phyloP scores from a whole-genome alignment of 1,140 invertebrate species.

The Penaeus indicus region DNA sequence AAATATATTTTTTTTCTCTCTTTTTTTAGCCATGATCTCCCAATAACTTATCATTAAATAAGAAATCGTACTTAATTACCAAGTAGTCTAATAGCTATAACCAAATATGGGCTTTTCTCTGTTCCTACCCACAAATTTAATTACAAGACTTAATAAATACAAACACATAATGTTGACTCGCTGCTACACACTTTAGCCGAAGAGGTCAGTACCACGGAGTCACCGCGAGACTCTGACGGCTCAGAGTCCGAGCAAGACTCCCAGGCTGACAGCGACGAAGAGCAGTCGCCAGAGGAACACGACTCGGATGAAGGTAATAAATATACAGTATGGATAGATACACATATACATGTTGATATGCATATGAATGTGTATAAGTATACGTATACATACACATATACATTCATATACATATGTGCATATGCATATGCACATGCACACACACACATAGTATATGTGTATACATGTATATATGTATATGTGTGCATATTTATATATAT shows the following conservation, averaged over 20 bases:
- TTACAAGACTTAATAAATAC: neutral
- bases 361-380: neutral
- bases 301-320: conserved; percentile 23
- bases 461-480: no score
- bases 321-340: neutral
- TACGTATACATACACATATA: neutral
- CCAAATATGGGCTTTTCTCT: no score
- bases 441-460: no score
- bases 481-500: no score
- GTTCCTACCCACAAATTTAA: neutral
- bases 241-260: neutral
- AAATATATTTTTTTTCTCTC: no score
- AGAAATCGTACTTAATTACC: neutral
- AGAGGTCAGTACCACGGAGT: conserved; percentile 30
- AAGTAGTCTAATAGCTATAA: neutral
- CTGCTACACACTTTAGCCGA: conserved; percentile 34
- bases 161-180: conserved; percentile 18
- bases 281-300: neutral
- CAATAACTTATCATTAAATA: no score
- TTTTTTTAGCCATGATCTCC: no score
- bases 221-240: conserved; percentile 9
- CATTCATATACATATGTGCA: no score
- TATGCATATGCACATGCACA: no score
- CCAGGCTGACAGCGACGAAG: conserved; percentile 16
- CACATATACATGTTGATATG: neutral